Evolutionary conservation across 2,113 vertebrate species (phyloP), one percentile per base, ranked within the genome.

Genomic region (Silurus asotus): DNA sequence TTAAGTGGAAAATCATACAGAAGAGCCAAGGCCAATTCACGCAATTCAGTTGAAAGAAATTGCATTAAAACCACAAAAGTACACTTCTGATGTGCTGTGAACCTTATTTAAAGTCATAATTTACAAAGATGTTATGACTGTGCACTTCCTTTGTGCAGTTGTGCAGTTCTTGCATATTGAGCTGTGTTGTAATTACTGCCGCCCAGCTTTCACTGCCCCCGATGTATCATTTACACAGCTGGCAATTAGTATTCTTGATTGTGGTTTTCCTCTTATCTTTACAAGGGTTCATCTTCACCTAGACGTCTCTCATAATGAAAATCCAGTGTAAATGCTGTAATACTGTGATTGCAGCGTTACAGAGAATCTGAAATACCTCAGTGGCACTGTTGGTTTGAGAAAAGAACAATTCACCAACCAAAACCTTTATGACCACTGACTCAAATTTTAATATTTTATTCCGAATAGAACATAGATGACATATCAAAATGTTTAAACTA

Each of bases 101-200:
- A 17, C 25, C 55, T 79, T 58, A 79, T 59, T 79, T 79, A 79
- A 79, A 59, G 76, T 59, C 17, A 79, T 37, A 79, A 79, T 79
- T 58, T 59, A 79, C 55, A 37, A 79, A 58, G 69, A 79, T 59
- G 55, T 79, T 25, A 79, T 79, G 76, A 37, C 76, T 17, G n/a
- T 37, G 76, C 55, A 79, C 19, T 59, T 79, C 59, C 76, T 20
- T 59, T 37, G 15, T 79, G 76, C 76, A 59, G 55, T 58, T 79
- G 53, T 56, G 53, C 76, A 79, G 10, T 59, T 37, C 76, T 58
- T 37, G 76, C 76, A 79, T 79, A 79, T 79, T 79, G 14, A 79
- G 55, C 55, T 79, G 76, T 45, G 55, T 5, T 79, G 55, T 79
- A 59, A 79, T 79, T 79, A 79, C 25, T 1, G 3, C 11, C 8